Conservation (phyloP, 2,113 vertebrate genomes). For the Eira barbara region DNA sequence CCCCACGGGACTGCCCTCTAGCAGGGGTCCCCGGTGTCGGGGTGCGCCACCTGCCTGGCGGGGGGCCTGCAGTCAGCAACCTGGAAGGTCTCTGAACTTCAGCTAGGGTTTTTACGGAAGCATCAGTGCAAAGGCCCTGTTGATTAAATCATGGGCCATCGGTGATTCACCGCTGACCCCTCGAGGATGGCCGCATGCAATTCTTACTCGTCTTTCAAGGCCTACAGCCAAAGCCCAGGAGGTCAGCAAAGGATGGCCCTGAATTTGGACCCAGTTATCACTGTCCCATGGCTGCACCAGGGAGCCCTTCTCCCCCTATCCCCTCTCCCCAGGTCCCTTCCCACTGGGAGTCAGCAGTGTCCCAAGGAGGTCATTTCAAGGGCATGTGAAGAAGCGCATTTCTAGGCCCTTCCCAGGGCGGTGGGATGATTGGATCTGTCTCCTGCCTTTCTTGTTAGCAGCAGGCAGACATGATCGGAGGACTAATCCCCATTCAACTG, state of each 20-base stretch:
- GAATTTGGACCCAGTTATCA: too few relatives aligned
- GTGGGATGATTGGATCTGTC: background rate
- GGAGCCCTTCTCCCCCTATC: fast-evolving
- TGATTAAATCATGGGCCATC: background rate
- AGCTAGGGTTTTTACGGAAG: background rate
- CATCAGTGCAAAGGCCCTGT: background rate
- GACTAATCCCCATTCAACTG: background rate
- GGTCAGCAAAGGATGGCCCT: background rate
- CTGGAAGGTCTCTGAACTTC: background rate
- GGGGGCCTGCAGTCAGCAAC: background rate
- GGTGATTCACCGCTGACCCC: background rate
- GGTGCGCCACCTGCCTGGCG: background rate
- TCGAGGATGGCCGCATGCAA: background rate
- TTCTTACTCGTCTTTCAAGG: background rate
- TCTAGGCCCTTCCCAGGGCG: background rate
- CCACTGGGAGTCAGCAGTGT: fast-evolving
- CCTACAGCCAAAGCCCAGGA: background rate
- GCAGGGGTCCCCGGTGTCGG: background rate
- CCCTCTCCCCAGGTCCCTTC: background rate
- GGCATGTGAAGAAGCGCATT: fast-evolving
- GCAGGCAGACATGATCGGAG: background rate
- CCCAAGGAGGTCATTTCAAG: background rate
- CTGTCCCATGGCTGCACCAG: background rate
- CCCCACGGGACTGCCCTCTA: background rate
- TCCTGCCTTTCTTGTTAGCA: background rate